Evolutionary conservation across 2,113 vertebrate genomes (phyloP).

Genomic region (Dolichotis patagonum): DNA sequence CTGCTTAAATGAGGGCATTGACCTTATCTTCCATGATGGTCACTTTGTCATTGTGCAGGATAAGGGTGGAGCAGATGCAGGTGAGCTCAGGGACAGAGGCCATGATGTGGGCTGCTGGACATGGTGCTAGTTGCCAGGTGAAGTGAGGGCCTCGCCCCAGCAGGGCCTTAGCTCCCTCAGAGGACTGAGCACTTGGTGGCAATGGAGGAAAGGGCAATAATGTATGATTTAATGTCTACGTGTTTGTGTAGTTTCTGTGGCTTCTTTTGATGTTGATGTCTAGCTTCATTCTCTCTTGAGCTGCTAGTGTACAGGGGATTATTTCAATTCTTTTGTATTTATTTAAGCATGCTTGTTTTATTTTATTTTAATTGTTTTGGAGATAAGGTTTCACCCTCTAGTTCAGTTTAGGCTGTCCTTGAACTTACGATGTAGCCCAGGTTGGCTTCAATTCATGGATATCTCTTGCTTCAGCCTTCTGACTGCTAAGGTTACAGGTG

Average conservation of each 20-base stretch:
- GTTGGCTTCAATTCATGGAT: neutral
- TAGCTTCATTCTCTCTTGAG: neutral
- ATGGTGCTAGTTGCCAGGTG: no score
- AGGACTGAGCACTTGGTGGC: no score
- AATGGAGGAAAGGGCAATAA: neutral
- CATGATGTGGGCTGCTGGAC: no score
- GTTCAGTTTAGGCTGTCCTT: neutral
- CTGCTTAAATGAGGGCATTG: no score
- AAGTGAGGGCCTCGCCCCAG: no score
- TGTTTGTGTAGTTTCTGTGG: neutral
- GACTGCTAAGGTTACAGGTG: neutral
- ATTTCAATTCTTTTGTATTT: neutral
- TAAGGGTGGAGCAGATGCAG: no score
- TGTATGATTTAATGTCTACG: neutral
- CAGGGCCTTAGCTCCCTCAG: no score
- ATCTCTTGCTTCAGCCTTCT: neutral
- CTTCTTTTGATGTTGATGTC: neutral
- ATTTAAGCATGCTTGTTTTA: neutral
- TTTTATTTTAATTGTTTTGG: neutral
- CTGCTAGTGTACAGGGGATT: neutral
- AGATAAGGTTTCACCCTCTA: neutral
- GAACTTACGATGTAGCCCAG: neutral
- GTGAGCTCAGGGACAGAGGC: no score
- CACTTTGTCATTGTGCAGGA: no score
- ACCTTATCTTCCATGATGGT: no score